Conservation (phyloP, 2,888 invertebrate species). For the Polydrusus tereticollis region DNA sequence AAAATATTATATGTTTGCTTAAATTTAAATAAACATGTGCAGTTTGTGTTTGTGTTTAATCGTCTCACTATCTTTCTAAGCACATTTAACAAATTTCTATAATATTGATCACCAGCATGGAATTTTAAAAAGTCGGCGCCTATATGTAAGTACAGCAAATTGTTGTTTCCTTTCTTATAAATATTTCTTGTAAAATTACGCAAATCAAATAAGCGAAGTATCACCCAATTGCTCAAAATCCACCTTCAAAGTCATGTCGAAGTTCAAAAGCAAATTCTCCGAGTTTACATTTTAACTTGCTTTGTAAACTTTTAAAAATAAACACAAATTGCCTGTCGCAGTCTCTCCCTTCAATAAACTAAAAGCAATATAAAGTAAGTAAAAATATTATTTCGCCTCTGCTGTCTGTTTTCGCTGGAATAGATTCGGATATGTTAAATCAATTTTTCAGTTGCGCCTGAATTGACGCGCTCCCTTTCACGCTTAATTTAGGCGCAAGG, state of each 20-base stretch:
- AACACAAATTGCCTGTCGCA: constrained; percentile 32
- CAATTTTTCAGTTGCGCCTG: constrained; percentile 32
- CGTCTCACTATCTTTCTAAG: no score
- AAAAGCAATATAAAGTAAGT: constrained; percentile 34
- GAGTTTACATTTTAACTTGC: constrained; percentile 6
- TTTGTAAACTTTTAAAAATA: constrained; percentile 27
- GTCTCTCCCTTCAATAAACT: constrained; percentile 16
- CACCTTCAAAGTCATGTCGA: neutral
- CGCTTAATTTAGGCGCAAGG: constrained; percentile 60
- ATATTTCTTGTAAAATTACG: no score
- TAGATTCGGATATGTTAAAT: constrained; percentile 34
- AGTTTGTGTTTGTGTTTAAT: no score
- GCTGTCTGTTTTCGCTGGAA: constrained; percentile 32
- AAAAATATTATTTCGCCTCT: constrained; percentile 38
- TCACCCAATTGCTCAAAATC: constrained; percentile 1
- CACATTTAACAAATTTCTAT: no score
- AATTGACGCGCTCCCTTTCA: constrained; percentile 51
- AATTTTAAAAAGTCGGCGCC: no score
- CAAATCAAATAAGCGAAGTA: neutral
- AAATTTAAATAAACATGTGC: no score
- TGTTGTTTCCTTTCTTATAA: no score
- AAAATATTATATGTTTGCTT: no score
- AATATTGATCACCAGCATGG: no score
- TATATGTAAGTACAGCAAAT: no score
- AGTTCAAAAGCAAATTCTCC: constrained; percentile 4